Base-by-base conservation (phyloP, 2,797 vertebrate genomes). In the Takifugu rubripes region DNA sequence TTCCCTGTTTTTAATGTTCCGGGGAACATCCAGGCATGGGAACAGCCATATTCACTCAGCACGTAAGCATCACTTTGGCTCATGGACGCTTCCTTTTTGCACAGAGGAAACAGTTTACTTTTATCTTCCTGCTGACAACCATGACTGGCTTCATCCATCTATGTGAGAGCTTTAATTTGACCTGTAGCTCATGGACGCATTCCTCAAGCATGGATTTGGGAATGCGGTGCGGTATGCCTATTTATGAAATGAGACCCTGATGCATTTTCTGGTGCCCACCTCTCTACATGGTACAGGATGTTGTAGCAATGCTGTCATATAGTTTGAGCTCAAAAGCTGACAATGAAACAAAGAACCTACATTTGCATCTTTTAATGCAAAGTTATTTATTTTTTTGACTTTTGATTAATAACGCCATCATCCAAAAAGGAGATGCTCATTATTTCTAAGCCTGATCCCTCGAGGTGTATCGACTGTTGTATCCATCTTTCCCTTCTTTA, bases 141-240 rank as follows among this genome's bases (percentile, higher is more conserved):
- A 66, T 25, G 24, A 79, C 68, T 65, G 78, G 63, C 59, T 1
- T 71, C 62, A 76, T 74, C 44, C 84, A 82, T 86, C 72, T 80
- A 70, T 77, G 66, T 42, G 56, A 87, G 82, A 89, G 87, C 85
- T 92, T 90, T 91, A 79, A 85, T 88, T 90, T 87, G 72, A 81
- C 82, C 82, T 84, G 74, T 86, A 63, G 64, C 72, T 68, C 68
- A 74, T 25, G 77, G 74, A 73, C 71, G 77, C 78, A 52, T 77
- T 85, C 75, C 66, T 82, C 84, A 70, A 84, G 89, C 88, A 91
- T 89, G 88, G 79, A 83, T 87, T 66, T 83, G 72, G 76, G 82
- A 87, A 78, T 86, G 84, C 85, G 84, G 84, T 84, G 86, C 68
- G 65, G 77, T 79, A 72, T 77, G 74, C 60, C 79, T 85, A 62